A percentile compares a stretch with the other conserved stretches of the same genome.
These are phyloP conservation scores for Eurytemora carolleeae DNA, from an alignment of 1,140 invertebrate species.

Conservation along the genomic window DNA sequence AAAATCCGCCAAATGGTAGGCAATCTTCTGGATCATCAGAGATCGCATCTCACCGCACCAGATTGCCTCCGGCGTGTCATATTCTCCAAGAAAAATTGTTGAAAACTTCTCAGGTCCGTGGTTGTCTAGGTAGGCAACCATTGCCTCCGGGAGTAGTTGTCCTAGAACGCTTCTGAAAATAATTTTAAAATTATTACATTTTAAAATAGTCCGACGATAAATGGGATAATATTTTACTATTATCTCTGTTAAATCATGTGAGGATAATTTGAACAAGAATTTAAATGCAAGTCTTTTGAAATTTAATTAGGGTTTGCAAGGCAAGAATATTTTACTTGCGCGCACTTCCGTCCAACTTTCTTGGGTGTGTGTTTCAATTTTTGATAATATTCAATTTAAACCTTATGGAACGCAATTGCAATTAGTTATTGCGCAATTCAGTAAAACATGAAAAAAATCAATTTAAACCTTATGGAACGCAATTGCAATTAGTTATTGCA, in stretches of 20 bases:
- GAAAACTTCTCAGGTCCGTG: constrained; percentile 96
- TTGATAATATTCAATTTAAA: too few relatives aligned
- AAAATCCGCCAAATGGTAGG: constrained; percentile 89
- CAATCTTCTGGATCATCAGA: constrained; percentile 85
- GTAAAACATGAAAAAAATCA: too few relatives aligned
- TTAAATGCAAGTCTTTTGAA: too few relatives aligned
- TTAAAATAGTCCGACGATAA: too few relatives aligned
- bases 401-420: too few relatives aligned
- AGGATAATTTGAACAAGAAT: constrained; percentile 5
- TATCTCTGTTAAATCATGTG: neutral
- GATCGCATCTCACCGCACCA: constrained; percentile 39
- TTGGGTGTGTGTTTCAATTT: too few relatives aligned
- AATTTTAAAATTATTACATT: constrained; percentile 37
- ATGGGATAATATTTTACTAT: constrained; percentile 28
- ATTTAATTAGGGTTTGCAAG: too few relatives aligned
- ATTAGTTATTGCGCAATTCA: too few relatives aligned
- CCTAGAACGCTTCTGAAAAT: constrained; percentile 58
- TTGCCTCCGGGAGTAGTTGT: constrained; percentile 88
- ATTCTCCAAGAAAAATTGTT: constrained; percentile 95
- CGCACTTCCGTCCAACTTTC: too few relatives aligned
- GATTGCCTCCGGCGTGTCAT: constrained; percentile 94
- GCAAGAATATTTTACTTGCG: too few relatives aligned
- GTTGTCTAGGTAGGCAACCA: constrained; percentile 97
- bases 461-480: too few relatives aligned
- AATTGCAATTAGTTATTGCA: too few relatives aligned